These are phyloP conservation scores for Triplophysa rosa DNA, from an alignment of 2,113 vertebrate species.

Conservation along the genomic window DNA sequence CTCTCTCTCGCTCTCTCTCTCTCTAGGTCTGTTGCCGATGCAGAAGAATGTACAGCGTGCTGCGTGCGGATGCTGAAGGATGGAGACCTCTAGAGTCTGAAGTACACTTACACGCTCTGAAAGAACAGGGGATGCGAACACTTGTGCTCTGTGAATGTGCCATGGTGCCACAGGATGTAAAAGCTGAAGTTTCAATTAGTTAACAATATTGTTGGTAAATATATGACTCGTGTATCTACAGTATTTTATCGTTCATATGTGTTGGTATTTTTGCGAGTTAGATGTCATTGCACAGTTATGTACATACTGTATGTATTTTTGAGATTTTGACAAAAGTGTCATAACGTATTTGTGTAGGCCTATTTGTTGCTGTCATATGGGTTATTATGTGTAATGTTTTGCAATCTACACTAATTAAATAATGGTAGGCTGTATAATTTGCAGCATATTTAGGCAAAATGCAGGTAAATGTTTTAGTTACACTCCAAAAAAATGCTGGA, in stretches of 20 bases:
- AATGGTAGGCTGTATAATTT: too few relatives aligned
- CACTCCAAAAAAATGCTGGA: too few relatives aligned
- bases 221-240: not conserved
- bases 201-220: not conserved
- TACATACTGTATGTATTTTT: too few relatives aligned
- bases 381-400: too few relatives aligned
- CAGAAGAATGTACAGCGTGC: constrained; percentile 66
- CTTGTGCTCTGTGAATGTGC: constrained; percentile 6
- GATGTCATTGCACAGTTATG: too few relatives aligned
- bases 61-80: constrained; percentile 74
- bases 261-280: not conserved
- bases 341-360: too few relatives aligned
- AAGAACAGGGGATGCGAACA: constrained; percentile 40
- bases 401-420: too few relatives aligned
- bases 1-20: constrained; percentile 62
- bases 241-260: not conserved
- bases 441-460: not conserved
- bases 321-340: too few relatives aligned
- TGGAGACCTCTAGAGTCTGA: constrained; percentile 82
- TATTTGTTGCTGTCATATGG: too few relatives aligned
- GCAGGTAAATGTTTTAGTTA: not conserved
- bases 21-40: constrained; percentile 64
- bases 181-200: not conserved
- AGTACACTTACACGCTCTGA: constrained; percentile 60
- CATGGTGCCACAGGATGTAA: constrained; percentile 9